Evolutionary conservation across 1,140 invertebrate genomes (phyloP).

Genomic region (Ptiloglossa arizonensis): DNA sequence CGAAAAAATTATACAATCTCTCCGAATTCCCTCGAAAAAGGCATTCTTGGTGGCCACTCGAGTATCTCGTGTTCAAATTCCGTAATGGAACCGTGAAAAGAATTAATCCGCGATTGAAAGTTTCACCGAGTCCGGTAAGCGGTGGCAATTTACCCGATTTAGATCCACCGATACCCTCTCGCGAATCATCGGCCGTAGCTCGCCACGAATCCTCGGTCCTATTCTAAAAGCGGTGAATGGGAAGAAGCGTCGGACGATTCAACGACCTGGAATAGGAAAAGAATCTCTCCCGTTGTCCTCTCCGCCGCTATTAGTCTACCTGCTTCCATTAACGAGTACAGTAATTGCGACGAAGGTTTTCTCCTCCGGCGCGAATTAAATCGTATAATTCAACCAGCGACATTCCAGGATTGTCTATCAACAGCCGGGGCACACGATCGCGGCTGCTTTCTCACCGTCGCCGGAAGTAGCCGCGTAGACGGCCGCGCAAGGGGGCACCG

Average conservation of each 20-base stretch:
- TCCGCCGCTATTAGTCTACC: conserved; percentile 59
- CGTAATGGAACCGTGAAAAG: too few species aligned
- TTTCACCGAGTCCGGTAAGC: too few species aligned
- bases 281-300: conserved; percentile 61
- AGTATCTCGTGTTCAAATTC: too few species aligned
- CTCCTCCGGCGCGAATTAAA: conserved; percentile 58
- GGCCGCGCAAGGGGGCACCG: conserved; percentile 67
- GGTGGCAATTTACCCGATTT: not conserved
- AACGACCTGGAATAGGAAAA: conserved; percentile 63
- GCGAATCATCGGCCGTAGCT: not conserved
- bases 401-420: conserved; percentile 66
- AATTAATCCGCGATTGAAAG: too few species aligned
- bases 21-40: too few species aligned
- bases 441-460: conserved; percentile 63
- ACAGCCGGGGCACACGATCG: conserved; percentile 45
- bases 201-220: not conserved
- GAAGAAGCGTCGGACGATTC: conserved; percentile 41
- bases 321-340: conserved; percentile 63
- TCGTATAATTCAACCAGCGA: conserved; percentile 63
- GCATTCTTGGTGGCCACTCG: too few species aligned
- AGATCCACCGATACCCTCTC: conserved; percentile 1
- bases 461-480: conserved; percentile 55
- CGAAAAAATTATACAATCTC: too few species aligned
- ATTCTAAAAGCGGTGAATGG: conserved; percentile 25
- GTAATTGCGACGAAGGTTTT: conserved; percentile 62